Percentiles rank a stretch among this genome's conserved stretches.
phyloP scores from a whole-genome alignment of 2,113 vertebrate species.

The Tapirus terrestris region DNA sequence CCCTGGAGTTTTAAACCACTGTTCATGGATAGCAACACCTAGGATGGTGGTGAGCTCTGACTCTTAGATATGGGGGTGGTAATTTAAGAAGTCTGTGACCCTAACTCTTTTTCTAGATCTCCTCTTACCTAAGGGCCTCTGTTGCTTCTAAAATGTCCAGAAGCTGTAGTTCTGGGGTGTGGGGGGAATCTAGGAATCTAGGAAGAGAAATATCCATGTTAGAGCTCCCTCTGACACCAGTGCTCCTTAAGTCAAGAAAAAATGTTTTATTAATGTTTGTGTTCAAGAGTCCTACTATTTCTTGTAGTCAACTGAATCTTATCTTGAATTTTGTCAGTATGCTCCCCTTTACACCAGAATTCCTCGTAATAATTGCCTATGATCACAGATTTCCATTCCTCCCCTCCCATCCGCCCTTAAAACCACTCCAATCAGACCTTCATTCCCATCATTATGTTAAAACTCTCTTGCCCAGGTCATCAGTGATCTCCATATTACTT shows the following conservation, averaged over 20 bases:
- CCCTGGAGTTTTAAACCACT: not conserved
- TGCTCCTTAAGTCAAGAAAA: not conserved
- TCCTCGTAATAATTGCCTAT: not conserved
- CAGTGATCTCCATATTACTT: not conserved
- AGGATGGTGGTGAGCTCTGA: not conserved
- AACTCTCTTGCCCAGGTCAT: not conserved
- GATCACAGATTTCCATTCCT: not conserved
- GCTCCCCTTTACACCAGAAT: not conserved
- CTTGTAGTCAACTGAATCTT: not conserved
- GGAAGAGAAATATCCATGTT: not conserved
- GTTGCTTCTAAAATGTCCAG: not conserved
- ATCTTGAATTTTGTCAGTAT: not conserved
- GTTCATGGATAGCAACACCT: not conserved
- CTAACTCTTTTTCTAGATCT: not conserved
- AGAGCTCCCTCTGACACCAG: not conserved
- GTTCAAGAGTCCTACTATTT: not conserved
- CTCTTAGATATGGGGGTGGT: not conserved
- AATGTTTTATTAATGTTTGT: not conserved
- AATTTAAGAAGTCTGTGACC: not conserved
- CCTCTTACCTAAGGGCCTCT: not conserved
- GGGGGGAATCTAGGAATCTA: not conserved
- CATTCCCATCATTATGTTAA: not conserved
- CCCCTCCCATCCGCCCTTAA: not conserved
- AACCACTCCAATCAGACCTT: not conserved
- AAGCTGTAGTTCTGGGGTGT: not conserved